A percentile compares a stretch with the other conserved stretches of the same genome.
Conservation (phyloP, 2,797 vertebrate species). For the Choloepus didactylus region DNA sequence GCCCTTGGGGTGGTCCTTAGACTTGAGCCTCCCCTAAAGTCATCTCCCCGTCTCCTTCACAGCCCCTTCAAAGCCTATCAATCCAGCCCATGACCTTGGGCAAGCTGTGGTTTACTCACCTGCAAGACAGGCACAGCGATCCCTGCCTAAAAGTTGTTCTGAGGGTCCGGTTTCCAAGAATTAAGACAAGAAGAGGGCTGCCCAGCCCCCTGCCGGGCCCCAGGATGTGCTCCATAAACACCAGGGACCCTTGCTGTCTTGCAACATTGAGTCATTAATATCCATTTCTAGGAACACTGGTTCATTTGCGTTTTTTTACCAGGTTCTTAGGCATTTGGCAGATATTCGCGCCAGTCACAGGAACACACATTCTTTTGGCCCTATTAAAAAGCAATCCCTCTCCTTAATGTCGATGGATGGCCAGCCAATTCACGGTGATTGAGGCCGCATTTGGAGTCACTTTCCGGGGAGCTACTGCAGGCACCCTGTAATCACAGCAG, state of each 20-base stretch:
- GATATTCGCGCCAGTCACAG: slow-evolving; percentile 56
- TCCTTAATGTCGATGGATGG: slow-evolving; percentile 64
- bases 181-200: not conserved
- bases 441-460: not conserved
- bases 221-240: not conserved
- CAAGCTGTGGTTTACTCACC: not conserved
- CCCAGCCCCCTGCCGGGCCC: not conserved
- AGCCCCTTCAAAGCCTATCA: not conserved
- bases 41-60: too few species aligned
- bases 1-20: not conserved
- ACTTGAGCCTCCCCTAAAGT: not conserved
- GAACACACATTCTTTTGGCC: slow-evolving; percentile 52
- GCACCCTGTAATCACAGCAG: not conserved
- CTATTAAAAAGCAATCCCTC: slow-evolving; percentile 69
- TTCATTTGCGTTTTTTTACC: slow-evolving; percentile 57
- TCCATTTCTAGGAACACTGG: slow-evolving; percentile 42
- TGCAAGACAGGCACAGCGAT: not conserved
- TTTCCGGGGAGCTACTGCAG: not conserved
- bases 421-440: not conserved
- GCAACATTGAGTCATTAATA: slow-evolving; percentile 49
- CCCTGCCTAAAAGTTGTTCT: not conserved
- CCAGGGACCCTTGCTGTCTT: not conserved
- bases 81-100: not conserved
- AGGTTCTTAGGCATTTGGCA: slow-evolving; percentile 62
- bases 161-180: not conserved